Evolutionary conservation across 2,797 vertebrate species (phyloP), one percentile per base, ranked within the genome.

Genomic region (Toxotes lorentzi): DNA sequence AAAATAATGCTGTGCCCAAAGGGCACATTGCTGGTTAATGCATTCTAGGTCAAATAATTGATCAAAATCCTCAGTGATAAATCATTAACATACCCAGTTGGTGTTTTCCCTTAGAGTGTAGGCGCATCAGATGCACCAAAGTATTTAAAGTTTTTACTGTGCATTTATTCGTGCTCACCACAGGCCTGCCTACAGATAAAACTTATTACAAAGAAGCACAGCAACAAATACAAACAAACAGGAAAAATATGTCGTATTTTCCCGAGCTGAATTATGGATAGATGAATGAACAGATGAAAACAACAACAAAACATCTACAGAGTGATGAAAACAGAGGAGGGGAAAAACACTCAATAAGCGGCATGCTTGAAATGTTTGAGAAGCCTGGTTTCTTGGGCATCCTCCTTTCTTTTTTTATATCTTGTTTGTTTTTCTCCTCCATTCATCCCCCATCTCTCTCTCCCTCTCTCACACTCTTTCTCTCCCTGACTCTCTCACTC

Each of bases 391-490:
- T 93, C 90, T 90, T 89, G 86, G 85, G 90, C 88, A 84, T 90
- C 88, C 76, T 88, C 82, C 79, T 88, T 82, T 90, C 73, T 81
- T 89, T 89, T 89, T 92, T 86, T 73, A 77, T 68, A 83, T 86
- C 83, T 91, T 94, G 93, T 96, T 95, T 95, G 92, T 94, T 95
- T 95, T 93, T 89, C 87, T 86, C 65, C 76, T 89, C 70, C 72
- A 84, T 83, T 89, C 87, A 82, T 73, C 82, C 78, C 76, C 80
- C 79, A 79, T 85, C 70, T 80, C 82, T 75, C 61, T 78, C 75
- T 70, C 71, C 61, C 56, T 73, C 68, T 77, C 38, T 63, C 82
- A 62, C 62, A 68, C 60, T 76, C 68, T 59, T n/a, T 23, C 67
- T 68, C 10, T 75, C 54, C 68, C 73, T 78, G 69, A 73, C 62